Evolutionary conservation across 2,888 invertebrate genomes (phyloP).

Genomic region (Noctua janthe): DNA sequence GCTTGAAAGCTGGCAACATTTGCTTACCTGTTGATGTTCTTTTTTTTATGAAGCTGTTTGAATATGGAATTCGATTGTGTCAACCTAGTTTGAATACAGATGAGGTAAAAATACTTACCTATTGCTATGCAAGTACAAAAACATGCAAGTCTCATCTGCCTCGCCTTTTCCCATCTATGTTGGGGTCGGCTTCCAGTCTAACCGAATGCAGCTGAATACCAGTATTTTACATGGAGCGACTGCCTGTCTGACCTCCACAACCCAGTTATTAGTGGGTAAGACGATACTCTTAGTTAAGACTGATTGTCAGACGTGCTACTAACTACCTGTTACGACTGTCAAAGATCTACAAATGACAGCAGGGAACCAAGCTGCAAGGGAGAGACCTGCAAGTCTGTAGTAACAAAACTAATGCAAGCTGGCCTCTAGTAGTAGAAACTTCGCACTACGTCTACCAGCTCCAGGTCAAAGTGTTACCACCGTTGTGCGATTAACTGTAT

Average conservation of each 20-base stretch:
- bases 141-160: not conserved
- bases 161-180: too few relatives aligned
- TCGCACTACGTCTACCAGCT: not conserved
- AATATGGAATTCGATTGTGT: not conserved
- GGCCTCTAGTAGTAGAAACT: not conserved
- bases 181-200: too few relatives aligned
- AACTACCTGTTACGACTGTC: too few relatives aligned
- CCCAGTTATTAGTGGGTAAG: too few relatives aligned
- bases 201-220: too few relatives aligned
- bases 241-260: too few relatives aligned
- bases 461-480: not conserved
- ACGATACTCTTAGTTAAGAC: too few relatives aligned
- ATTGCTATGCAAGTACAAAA: not conserved
- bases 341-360: too few relatives aligned
- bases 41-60: slow-evolving; percentile 29
- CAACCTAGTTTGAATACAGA: not conserved
- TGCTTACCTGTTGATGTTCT: slow-evolving; percentile 56
- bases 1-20: slow-evolving; percentile 36
- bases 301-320: too few relatives aligned
- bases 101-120: not conserved
- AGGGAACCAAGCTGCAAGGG: too few relatives aligned
- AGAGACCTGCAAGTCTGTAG: not conserved
- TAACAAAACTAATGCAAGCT: not conserved
- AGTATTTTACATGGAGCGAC: too few relatives aligned
- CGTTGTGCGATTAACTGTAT: too few relatives aligned